These are phyloP conservation scores for Dendrophyllia cribrosa DNA, from an alignment of 64 coral and sea anemone genomes.

Conservation along the genomic window DNA sequence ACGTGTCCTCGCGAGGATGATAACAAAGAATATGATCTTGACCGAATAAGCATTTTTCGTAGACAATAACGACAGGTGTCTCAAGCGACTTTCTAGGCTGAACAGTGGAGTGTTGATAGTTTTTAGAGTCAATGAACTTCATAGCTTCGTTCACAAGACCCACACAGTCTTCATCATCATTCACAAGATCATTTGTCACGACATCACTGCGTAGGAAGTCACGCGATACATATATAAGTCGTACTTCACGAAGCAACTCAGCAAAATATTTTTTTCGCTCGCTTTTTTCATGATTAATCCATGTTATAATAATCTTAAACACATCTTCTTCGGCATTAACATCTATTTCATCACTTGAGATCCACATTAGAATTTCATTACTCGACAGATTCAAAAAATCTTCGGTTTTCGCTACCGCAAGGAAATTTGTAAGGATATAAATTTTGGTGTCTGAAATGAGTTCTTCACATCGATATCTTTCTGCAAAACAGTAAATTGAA, in stretches of 20 bases:
- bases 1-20: neutral
- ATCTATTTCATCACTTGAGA: neutral
- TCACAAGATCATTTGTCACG: neutral
- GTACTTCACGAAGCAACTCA: neutral
- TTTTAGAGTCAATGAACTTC: neutral
- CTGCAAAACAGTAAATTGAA: neutral
- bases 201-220: neutral
- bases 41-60: neutral
- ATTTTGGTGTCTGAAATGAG: neutral
- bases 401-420: neutral
- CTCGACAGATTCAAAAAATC: neutral
- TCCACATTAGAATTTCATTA: neutral
- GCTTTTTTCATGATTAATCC: neutral
- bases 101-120: neutral
- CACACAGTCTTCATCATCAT: neutral
- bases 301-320: neutral
- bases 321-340: neutral
- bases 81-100: neutral
- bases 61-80: neutral
- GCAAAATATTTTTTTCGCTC: neutral
- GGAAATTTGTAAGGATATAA: neutral
- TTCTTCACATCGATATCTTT: neutral
- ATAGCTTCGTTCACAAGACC: neutral
- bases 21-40: neutral
- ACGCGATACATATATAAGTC: neutral